Percentiles rank a stretch among this genome's conserved stretches.
Evolutionary conservation across 2,888 invertebrate species (phyloP).

Genomic region (Saturnia japonica): DNA sequence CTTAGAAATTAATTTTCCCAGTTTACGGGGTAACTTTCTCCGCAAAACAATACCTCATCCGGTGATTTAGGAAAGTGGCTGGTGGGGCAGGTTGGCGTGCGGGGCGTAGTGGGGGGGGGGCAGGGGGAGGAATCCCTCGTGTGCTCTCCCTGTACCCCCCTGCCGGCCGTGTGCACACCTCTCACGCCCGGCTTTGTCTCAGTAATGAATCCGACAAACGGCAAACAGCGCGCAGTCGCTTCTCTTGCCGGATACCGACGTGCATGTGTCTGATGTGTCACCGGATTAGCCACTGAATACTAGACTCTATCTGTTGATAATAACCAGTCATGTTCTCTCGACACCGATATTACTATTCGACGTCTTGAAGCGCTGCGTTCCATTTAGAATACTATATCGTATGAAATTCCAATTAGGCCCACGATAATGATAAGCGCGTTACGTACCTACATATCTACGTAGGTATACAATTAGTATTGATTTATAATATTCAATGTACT

Average conservation of each 20-base stretch:
- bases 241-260: constrained; percentile 54
- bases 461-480: not conserved
- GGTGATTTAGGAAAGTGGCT: constrained; percentile 80
- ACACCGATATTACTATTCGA: not conserved
- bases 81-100: constrained; percentile 34
- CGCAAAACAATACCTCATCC: constrained; percentile 65
- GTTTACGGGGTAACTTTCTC: constrained; percentile 18
- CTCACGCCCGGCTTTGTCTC: constrained; percentile 67
- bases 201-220: constrained; percentile 80
- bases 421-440: constrained; percentile 10
- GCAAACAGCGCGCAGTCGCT: constrained; percentile 74
- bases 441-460: not conserved
- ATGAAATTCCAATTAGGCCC: constrained; percentile 19
- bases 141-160: constrained; percentile 33
- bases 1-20: constrained; percentile 8
- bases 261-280: constrained; percentile 66
- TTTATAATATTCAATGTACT: not conserved
- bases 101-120: constrained; percentile 30
- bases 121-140: constrained; percentile 42
- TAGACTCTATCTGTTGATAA: constrained; percentile 24
- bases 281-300: constrained; percentile 53
- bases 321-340: constrained; percentile 2
- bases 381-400: constrained; percentile 28
- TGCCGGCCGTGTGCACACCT: constrained; percentile 29
- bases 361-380: constrained; percentile 1